Evolutionary conservation across 2,113 vertebrate species (phyloP).

Genomic region (Gymnogyps californianus): DNA sequence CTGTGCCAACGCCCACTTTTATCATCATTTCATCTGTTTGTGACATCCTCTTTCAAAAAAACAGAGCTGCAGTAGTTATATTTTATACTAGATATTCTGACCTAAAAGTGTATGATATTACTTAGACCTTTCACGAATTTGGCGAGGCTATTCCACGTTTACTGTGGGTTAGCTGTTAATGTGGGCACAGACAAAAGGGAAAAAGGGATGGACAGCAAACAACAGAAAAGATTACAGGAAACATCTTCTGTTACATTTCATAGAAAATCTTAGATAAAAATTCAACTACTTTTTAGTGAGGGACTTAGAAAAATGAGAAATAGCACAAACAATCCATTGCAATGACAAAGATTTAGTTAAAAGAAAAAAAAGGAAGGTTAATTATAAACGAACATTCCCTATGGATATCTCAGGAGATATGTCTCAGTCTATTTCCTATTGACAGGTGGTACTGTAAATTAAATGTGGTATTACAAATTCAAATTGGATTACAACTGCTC

Average conservation of each 20-base stretch:
- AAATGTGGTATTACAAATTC: slow-evolving; percentile 74
- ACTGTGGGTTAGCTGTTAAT: not conserved
- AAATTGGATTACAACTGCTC: slow-evolving; percentile 72
- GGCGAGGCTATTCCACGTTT: not conserved
- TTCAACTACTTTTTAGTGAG: slow-evolving; percentile 40
- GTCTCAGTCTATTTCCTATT: slow-evolving; percentile 68
- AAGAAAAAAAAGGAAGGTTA: slow-evolving; percentile 48
- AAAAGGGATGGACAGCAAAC: slow-evolving; percentile 24
- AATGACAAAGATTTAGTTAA: slow-evolving; percentile 42
- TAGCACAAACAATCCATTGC: slow-evolving; percentile 49
- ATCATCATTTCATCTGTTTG: slow-evolving; percentile 21
- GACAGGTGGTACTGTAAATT: slow-evolving; percentile 74
- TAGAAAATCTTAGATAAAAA: slow-evolving; percentile 49
- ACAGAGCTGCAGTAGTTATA: not conserved
- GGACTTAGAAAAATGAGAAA: slow-evolving; percentile 44
- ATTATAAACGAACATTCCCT: slow-evolving; percentile 69
- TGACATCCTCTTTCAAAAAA: not conserved
- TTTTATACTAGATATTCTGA: not conserved
- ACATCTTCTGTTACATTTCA: slow-evolving; percentile 30
- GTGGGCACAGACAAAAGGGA: not conserved
- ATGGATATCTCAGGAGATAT: slow-evolving; percentile 55
- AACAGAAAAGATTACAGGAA: slow-evolving; percentile 25
- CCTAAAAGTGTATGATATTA: not conserved
- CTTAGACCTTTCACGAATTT: not conserved
- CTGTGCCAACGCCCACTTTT: slow-evolving; percentile 11